phyloP scores from a whole-genome alignment of 2,888 invertebrate genomes.

The Andrena chrysosceles region DNA sequence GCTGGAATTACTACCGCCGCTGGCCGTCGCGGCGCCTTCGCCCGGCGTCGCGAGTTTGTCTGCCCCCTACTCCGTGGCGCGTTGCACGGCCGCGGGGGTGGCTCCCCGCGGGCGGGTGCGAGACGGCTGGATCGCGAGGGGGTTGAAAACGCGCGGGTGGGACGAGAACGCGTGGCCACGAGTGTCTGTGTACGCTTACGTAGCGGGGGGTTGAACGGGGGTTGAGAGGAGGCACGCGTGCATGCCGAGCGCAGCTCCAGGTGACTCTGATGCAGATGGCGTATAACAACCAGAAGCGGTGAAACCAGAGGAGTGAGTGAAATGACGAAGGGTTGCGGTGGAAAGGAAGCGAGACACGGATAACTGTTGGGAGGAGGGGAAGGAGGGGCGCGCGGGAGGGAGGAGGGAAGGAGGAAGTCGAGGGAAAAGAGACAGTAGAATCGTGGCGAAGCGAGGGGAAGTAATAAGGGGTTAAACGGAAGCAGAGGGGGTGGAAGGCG shows the following conservation, averaged over 20 bases:
- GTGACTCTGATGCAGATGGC: constrained; percentile 66
- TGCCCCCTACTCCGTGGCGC: background rate
- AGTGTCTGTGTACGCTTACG: constrained; percentile 1
- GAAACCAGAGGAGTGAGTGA: constrained; percentile 45
- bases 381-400: background rate
- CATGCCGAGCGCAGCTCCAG: constrained; percentile 32
- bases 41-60: constrained; percentile 21
- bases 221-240: background rate
- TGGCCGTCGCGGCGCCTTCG: constrained; percentile 52
- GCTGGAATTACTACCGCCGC: constrained; percentile 72
- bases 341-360: constrained; percentile 18
- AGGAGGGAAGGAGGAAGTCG: background rate
- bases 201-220: background rate
- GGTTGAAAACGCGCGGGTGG: constrained; percentile 6
- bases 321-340: constrained; percentile 10
- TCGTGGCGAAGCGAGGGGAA: constrained; percentile 11
- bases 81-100: background rate
- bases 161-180: background rate
- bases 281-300: constrained; percentile 56
- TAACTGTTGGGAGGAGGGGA: background rate
- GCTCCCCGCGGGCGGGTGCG: background rate
- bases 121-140: background rate
- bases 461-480: constrained; percentile 46
- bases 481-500: background rate
- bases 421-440: constrained; percentile 40